A percentile compares a stretch with the other conserved stretches of the same genome.
phyloP scores from a whole-genome alignment of 2,888 invertebrate genomes.

The Ptychoptera albimana region DNA sequence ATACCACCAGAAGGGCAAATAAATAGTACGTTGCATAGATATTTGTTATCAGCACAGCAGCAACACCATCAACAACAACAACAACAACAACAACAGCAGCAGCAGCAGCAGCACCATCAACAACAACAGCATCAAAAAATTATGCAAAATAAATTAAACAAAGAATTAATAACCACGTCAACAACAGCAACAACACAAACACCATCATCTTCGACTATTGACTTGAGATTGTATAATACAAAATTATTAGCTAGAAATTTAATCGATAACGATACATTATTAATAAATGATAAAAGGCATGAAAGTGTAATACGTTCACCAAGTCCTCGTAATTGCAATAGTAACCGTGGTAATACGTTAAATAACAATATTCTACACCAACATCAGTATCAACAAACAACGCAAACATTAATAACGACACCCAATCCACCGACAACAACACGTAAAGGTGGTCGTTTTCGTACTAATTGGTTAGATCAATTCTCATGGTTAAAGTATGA shows the following conservation, averaged over 20 bases:
- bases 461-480: constrained; percentile 47
- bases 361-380: neutral
- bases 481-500: constrained; percentile 63
- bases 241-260: too few relatives aligned
- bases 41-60: constrained; percentile 6
- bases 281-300: constrained; percentile 9
- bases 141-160: too few relatives aligned
- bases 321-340: constrained; percentile 24
- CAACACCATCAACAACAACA: constrained; percentile 14
- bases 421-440: constrained; percentile 19
- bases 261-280: too few relatives aligned
- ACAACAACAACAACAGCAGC: neutral
- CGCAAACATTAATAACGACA: constrained; percentile 1
- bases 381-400: constrained; percentile 24
- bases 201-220: too few relatives aligned
- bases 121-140: too few relatives aligned
- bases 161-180: too few relatives aligned
- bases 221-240: too few relatives aligned
- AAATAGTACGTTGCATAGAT: constrained; percentile 11
- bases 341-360: too few relatives aligned
- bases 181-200: too few relatives aligned
- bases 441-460: constrained; percentile 49
- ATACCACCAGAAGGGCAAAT: constrained; percentile 11
- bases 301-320: constrained; percentile 14
- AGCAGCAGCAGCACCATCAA: constrained; percentile 13